Percentiles rank a stretch among this genome's conserved stretches.
phyloP scores from a whole-genome alignment of 2,888 invertebrate genomes.

The Spicauda simplicius region DNA sequence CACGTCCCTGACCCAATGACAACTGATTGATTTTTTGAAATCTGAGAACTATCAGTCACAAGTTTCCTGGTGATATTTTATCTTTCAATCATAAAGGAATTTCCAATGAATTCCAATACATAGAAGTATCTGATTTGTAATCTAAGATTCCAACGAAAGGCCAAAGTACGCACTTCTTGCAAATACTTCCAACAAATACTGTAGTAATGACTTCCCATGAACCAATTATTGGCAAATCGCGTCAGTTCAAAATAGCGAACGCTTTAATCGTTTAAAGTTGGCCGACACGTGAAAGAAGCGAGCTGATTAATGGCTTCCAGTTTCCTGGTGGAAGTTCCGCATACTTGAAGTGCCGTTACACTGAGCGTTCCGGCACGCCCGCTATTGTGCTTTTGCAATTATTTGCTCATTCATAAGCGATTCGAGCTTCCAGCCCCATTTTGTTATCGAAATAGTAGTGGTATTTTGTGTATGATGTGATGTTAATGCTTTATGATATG shows the following conservation, averaged over 20 bases:
- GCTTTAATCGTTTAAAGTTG: conserved; percentile 42
- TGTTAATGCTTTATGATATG: not conserved
- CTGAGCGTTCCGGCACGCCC: conserved; percentile 4
- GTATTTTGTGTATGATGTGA: too few species aligned
- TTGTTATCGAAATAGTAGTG: not conserved
- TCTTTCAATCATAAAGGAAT: too few species aligned
- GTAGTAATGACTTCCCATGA: not conserved
- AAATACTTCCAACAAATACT: too few species aligned
- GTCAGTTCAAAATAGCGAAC: conserved; percentile 2
- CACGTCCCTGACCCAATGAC: too few species aligned
- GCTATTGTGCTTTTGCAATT: conserved; percentile 3
- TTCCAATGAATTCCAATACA: too few species aligned
- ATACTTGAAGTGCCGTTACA: conserved; percentile 33
- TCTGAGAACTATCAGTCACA: too few species aligned
- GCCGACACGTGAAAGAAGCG: conserved; percentile 44
- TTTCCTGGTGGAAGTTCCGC: conserved; percentile 42
- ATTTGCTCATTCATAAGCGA: conserved; percentile 4
- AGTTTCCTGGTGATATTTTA: too few species aligned
- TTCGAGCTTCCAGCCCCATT: not conserved
- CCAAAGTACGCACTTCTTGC: too few species aligned
- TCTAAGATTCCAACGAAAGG: too few species aligned
- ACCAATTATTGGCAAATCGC: conserved; percentile 22
- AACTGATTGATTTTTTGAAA: too few species aligned
- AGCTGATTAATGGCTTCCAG: conserved; percentile 54
- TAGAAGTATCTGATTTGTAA: too few species aligned